Percentiles rank a stretch among this genome's conserved stretches.
phyloP scores from a whole-genome alignment of 2,797 vertebrate species.

The Tolypeutes matacus region DNA sequence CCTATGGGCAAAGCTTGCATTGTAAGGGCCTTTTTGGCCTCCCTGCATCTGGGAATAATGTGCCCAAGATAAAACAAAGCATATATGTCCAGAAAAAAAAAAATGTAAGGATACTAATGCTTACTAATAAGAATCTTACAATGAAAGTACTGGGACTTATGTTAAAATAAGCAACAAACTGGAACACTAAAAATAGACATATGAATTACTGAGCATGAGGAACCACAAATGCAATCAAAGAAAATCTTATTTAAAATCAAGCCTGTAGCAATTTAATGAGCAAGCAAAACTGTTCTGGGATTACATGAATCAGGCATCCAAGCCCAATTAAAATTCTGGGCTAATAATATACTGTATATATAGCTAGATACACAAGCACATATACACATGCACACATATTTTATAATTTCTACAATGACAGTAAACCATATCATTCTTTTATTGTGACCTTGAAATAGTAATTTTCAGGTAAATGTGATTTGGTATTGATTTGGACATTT shows the following conservation, averaged over 20 bases:
- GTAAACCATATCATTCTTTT: neutral
- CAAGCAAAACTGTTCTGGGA: conserved; percentile 13
- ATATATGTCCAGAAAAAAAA: neutral
- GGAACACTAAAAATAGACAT: conserved; percentile 53
- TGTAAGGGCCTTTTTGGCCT: neutral
- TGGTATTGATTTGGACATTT: neutral
- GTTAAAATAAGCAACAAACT: conserved; percentile 48
- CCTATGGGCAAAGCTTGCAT: neutral
- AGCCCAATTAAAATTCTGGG: neutral
- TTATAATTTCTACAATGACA: neutral
- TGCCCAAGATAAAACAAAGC: neutral
- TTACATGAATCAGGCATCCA: neutral
- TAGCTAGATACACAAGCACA: neutral
- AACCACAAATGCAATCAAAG: conserved; percentile 61
- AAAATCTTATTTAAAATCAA: conserved; percentile 71
- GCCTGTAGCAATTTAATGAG: conserved; percentile 46
- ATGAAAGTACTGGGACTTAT: neutral
- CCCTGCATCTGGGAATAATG: neutral
- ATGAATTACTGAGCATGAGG: conserved; percentile 25
- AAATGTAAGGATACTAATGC: neutral
- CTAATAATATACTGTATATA: neutral
- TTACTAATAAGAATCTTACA: conserved; percentile 2
- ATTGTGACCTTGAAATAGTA: conserved; percentile 42
- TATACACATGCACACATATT: neutral
- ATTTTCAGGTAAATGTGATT: neutral